Conservation (phyloP, 1,140 invertebrate genomes). For the Brachystomella parvula region DNA sequence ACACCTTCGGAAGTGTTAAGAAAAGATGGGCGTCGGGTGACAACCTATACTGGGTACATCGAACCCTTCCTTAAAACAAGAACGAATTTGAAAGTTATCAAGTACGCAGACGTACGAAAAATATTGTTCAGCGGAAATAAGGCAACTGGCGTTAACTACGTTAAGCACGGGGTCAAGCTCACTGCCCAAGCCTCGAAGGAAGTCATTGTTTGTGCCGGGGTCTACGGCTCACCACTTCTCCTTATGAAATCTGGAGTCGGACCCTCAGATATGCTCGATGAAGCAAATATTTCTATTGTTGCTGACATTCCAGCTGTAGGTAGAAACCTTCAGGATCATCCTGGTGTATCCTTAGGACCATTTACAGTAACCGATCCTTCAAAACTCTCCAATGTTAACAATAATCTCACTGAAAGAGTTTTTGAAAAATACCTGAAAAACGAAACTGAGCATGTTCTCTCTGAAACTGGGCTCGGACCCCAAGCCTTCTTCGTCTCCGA, state of each 20-base stretch:
- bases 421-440: slow-evolving; percentile 4
- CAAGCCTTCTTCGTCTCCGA: slow-evolving; percentile 21
- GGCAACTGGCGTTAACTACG: slow-evolving; percentile 11
- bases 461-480: background rate
- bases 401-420: slow-evolving; percentile 4
- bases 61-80: slow-evolving; percentile 2
- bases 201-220: slow-evolving; percentile 40
- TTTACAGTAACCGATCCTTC: slow-evolving; percentile 7
- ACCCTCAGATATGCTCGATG: slow-evolving; percentile 40
- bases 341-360: background rate
- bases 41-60: slow-evolving; percentile 18
- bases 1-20: slow-evolving; percentile 9
- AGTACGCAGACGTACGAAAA: slow-evolving; percentile 16
- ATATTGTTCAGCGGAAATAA: background rate
- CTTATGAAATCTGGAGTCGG: slow-evolving; percentile 46
- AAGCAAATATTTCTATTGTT: slow-evolving; percentile 15
- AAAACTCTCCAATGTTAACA: background rate
- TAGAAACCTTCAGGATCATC: slow-evolving; percentile 44
- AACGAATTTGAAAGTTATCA: slow-evolving; percentile 16
- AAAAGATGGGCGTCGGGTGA: slow-evolving; percentile 3
- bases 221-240: slow-evolving; percentile 37
- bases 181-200: slow-evolving; percentile 34
- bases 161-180: background rate
- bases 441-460: background rate
- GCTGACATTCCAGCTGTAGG: slow-evolving; percentile 49